phyloP scores from a whole-genome alignment of 2,888 invertebrate genomes.

The Orgyia antiqua region DNA sequence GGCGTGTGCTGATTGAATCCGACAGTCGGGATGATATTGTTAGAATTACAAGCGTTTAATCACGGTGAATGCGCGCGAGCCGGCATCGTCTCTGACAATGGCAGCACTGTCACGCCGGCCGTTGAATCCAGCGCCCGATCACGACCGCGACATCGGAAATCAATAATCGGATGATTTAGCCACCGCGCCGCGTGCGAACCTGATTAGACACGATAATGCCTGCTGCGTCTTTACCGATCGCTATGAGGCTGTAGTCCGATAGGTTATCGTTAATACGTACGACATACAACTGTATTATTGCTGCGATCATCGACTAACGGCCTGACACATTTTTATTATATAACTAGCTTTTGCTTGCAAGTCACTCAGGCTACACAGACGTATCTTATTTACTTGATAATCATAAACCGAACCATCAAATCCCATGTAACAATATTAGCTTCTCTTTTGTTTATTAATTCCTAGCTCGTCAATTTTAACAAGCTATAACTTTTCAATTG shows the following conservation, averaged over 20 bases:
- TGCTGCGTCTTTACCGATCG: conserved; percentile 52
- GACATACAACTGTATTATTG: conserved; percentile 62
- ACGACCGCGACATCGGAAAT: conserved; percentile 78
- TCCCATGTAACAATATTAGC: too few species aligned
- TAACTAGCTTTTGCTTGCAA: too few species aligned
- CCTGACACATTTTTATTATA: conserved; percentile 67
- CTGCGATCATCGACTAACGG: conserved; percentile 51
- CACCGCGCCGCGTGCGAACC: conserved; percentile 77
- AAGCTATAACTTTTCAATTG: too few species aligned
- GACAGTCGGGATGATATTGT: conserved; percentile 68
- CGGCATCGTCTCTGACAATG: conserved; percentile 61
- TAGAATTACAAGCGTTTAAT: conserved; percentile 76
- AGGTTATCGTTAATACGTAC: conserved; percentile 62
- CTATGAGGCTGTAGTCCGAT: conserved; percentile 51
- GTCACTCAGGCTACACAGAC: too few species aligned
- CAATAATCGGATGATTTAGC: conserved; percentile 78
- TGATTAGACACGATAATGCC: conserved; percentile 75
- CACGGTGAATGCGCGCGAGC: conserved; percentile 59
- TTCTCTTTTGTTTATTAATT: too few species aligned
- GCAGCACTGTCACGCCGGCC: conserved; percentile 67
- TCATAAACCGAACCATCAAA: too few species aligned
- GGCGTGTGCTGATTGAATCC: conserved; percentile 58
- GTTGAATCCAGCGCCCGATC: conserved; percentile 66
- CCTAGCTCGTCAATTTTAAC: too few species aligned
- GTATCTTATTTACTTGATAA: too few species aligned